phyloP scores from a whole-genome alignment of 2,888 invertebrate genomes.

The Cheilosia urbana region DNA sequence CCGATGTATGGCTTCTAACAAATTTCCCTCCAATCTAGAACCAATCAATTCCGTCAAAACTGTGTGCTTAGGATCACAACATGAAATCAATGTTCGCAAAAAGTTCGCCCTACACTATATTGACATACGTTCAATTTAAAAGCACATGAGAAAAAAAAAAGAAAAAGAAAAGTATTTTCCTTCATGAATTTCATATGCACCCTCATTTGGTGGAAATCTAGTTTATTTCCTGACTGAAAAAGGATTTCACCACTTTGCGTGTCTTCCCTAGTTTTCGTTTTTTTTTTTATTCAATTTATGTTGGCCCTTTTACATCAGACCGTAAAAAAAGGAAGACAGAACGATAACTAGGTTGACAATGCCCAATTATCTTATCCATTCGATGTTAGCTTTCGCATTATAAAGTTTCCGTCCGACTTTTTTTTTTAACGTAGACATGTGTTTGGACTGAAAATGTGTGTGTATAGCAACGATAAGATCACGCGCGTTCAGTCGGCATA shows the following conservation, averaged over 20 bases:
- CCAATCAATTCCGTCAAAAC: constrained; percentile 29
- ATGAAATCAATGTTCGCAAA: constrained; percentile 26
- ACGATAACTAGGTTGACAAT: constrained; percentile 40
- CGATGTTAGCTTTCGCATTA: constrained; percentile 10
- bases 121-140: not conserved
- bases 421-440: constrained; percentile 34
- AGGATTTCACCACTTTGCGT: constrained; percentile 22
- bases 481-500: constrained; percentile 38
- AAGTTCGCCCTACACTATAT: not conserved
- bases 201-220: constrained; percentile 19
- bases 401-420: constrained; percentile 5
- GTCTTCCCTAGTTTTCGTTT: constrained; percentile 3
- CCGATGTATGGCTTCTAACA: not conserved
- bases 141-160: not conserved
- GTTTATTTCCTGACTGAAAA: constrained; percentile 25
- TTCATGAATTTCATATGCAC: constrained; percentile 45
- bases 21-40: constrained; percentile 11
- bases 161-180: constrained; percentile 6
- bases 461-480: constrained; percentile 15
- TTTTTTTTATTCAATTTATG: not conserved
- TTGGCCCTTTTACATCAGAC: constrained; percentile 13
- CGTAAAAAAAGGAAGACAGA: not conserved
- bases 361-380: constrained; percentile 52
- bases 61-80: constrained; percentile 36
- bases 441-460: constrained; percentile 7